Conservation (phyloP, 2,888 invertebrate species). For the Aporophyla nigra region DNA sequence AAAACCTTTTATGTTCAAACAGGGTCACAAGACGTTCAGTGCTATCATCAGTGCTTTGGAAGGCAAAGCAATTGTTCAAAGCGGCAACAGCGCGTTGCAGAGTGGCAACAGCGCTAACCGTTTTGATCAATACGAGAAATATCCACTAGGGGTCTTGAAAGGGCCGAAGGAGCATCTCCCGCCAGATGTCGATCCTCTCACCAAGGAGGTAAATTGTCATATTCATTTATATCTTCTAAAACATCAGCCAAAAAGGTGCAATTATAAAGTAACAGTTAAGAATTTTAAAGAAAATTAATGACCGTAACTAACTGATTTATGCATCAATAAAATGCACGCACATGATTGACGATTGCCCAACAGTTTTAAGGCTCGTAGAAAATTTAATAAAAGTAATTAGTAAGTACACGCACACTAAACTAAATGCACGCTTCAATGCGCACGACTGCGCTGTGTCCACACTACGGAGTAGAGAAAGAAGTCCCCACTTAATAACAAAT, state of each 20-base stretch:
- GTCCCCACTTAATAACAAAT: too few species aligned
- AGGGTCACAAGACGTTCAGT: constrained; percentile 92
- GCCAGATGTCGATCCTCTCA: constrained; percentile 95
- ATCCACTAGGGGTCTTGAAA: constrained; percentile 93
- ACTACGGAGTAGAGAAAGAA: too few species aligned
- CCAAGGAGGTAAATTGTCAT: constrained; percentile 93
- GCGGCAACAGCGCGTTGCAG: constrained; percentile 86
- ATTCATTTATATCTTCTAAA: background rate
- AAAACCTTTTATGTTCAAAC: constrained; percentile 25
- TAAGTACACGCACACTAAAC: constrained; percentile 26
- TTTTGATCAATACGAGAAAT: constrained; percentile 95
- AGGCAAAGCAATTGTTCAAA: constrained; percentile 87
- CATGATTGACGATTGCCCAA: constrained; percentile 24
- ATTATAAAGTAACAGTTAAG: constrained; percentile 22
- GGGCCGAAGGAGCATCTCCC: constrained; percentile 95
- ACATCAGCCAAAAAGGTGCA: background rate
- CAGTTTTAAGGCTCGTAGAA: constrained; percentile 22
- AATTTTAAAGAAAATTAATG: constrained; percentile 18
- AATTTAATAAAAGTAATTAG: background rate
- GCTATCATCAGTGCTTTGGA: constrained; percentile 90
- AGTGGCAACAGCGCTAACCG: constrained; percentile 90
- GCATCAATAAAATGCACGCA: constrained; percentile 44
- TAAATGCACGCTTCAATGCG: background rate
- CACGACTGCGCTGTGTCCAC: background rate
- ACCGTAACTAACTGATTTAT: constrained; percentile 38